phyloP scores from a whole-genome alignment of 2,113 vertebrate species.

The Psephotus haematonotus region DNA sequence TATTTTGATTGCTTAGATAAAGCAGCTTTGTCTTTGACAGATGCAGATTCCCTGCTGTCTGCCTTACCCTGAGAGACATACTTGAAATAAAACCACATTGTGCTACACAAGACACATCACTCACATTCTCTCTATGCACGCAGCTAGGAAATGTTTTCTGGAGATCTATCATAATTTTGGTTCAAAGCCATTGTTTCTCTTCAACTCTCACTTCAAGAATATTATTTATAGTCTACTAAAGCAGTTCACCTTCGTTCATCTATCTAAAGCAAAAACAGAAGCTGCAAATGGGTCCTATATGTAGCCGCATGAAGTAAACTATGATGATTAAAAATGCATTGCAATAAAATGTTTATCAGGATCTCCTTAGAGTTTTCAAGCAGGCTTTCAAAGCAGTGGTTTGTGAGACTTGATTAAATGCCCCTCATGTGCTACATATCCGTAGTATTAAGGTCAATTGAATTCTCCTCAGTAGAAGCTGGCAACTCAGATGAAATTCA shows the following conservation, averaged over 20 bases:
- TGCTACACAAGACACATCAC: background rate
- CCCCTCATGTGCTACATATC: background rate
- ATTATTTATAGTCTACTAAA: background rate
- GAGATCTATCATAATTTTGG: background rate
- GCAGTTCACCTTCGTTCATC: background rate
- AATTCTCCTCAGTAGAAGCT: constrained; percentile 38
- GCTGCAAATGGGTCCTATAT: background rate
- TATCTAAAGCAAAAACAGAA: background rate
- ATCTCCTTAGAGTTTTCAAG: background rate
- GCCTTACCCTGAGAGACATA: background rate
- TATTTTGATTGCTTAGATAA: background rate
- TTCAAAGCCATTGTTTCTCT: background rate
- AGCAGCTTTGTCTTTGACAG: background rate
- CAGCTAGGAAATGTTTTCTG: background rate
- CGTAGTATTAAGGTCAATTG: background rate
- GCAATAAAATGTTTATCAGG: constrained; percentile 11
- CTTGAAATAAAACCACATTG: background rate
- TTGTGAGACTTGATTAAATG: constrained; percentile 16
- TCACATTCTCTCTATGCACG: background rate
- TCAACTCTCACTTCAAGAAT: background rate
- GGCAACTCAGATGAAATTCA: constrained; percentile 19
- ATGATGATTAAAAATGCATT: background rate
- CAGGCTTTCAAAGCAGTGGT: background rate
- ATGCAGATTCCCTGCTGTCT: background rate
- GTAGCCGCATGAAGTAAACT: background rate